Evolutionary conservation across 92 coral and sea anemone genomes (phyloP).

Genomic region (Porites evermanni): DNA sequence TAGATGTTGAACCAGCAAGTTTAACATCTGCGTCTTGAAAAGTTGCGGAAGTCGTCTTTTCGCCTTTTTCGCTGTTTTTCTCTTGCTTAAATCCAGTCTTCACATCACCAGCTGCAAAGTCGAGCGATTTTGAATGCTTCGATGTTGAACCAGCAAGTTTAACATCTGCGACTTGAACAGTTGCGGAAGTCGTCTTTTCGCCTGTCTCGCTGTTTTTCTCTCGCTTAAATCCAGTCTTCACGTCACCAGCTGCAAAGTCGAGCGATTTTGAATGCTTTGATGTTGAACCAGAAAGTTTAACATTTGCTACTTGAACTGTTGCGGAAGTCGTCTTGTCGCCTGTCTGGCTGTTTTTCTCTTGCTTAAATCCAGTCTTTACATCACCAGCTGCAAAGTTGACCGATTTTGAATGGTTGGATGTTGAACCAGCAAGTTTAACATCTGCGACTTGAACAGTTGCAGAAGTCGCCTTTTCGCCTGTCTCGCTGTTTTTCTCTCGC

Average conservation of each 20-base stretch:
- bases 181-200: conserved; percentile 10
- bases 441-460: conserved; percentile 23
- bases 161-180: conserved; percentile 1
- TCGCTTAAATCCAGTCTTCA: conserved; percentile 25
- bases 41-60: background rate
- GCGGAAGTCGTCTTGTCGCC: conserved; percentile 9
- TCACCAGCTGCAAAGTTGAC: conserved; percentile 12
- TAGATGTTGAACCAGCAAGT: conserved; percentile 27
- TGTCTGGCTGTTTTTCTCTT: conserved; percentile 20
- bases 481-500: conserved; percentile 13
- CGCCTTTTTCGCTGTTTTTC: conserved; percentile 14
- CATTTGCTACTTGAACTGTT: background rate
- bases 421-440: conserved; percentile 34
- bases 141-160: conserved; percentile 33
- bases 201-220: conserved; percentile 21
- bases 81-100: conserved; percentile 29
- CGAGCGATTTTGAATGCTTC: background rate
- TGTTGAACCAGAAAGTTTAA: conserved; percentile 31
- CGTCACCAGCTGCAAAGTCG: conserved; percentile 17
- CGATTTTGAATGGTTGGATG: conserved; percentile 7
- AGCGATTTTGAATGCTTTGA: background rate
- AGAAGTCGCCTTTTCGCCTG: conserved; percentile 10
- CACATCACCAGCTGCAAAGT: conserved; percentile 26
- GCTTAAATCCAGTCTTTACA: conserved; percentile 24
- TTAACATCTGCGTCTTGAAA: conserved; percentile 13